Base-by-base conservation (phyloP, 23 tunicate species). In the Aplidium turbinatum region DNA sequence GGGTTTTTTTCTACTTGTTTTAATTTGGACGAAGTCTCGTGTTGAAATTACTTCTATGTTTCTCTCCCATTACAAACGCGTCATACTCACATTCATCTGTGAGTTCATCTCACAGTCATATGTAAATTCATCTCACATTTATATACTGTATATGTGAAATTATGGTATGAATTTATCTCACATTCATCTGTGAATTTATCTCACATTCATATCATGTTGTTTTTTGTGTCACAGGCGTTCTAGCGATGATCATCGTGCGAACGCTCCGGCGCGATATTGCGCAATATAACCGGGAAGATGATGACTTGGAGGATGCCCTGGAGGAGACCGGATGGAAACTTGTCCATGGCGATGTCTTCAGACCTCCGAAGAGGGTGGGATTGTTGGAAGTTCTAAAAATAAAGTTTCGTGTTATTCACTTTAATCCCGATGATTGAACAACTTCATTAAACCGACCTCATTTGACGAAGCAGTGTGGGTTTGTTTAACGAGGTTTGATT, bases 241-340 rank as follows among this genome's bases (percentile, higher is more conserved):
- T 95, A 30, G 80, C 99, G 25, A 95, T 95, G 99, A 95, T 95
- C 57, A 89, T 95, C 62, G 84, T 95, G 13, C 91, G 99, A 27
- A 95, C 99, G 0, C 81, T 95, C 0, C 85, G 99, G 25, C 87
- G 99, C 31, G 99, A 95, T 46, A 95, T 95, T 68, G 99, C 99
- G 1, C 89, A 95, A 31, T 95, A 95, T 35, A 95, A 95, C 53
- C 64, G 70, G 34, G 99, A 95, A 28, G 95, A 89, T 50, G 99
- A 95, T 40, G 99, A 95, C 23, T 20, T 95, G 67, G 99, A 95
- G 40, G 99, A 95, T 50, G 99, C 99, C 0, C 54, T 95, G 51
- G 99, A 95, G 48, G 99, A 95, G 67, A 91, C 95, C 21, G 99
- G 99, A 27, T 95, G 99, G 99, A 95, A 95, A 75, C 75, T 95